phyloP scores from a whole-genome alignment of 2,113 vertebrate species.

The Hoplias malabaricus region DNA sequence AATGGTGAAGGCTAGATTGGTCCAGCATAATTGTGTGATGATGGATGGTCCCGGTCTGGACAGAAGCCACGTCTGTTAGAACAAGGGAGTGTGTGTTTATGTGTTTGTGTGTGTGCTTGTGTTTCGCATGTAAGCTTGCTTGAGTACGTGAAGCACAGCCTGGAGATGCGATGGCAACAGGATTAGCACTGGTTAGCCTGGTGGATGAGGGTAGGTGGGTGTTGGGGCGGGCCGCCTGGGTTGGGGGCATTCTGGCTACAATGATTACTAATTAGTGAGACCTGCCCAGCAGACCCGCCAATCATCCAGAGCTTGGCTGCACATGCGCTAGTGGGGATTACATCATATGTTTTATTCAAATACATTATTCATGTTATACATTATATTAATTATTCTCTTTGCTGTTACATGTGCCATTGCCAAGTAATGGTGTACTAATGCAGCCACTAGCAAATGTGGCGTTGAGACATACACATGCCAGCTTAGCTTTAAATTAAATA shows the following conservation, averaged over 20 bases:
- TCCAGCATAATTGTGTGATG: conserved; percentile 58
- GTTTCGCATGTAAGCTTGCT: not conserved
- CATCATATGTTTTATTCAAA: conserved; percentile 11
- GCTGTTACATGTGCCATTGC: not conserved
- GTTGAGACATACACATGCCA: not conserved
- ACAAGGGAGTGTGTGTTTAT: conserved; percentile 11
- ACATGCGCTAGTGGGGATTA: not conserved
- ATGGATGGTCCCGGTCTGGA: conserved; percentile 53
- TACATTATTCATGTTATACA: not conserved
- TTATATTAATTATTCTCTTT: conserved; percentile 12
- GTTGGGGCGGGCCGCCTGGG: not conserved
- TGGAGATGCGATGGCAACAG: conserved; percentile 41
- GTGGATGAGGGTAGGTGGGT: not conserved
- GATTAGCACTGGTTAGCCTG: conserved; percentile 42
- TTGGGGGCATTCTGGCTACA: not conserved
- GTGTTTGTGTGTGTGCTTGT: not conserved
- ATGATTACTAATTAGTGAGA: conserved; percentile 24
- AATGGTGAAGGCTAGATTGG: conserved; percentile 46
- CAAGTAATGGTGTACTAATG: not conserved
- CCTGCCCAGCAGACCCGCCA: conserved; percentile 9
- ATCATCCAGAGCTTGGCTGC: not conserved
- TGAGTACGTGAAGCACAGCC: not conserved
- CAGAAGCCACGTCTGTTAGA: conserved; percentile 33
- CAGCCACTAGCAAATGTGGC: not conserved
- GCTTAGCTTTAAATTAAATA: conserved; percentile 16